Evolutionary conservation across 2,797 vertebrate species (phyloP), one percentile per base, ranked within the genome.

Genomic region (Cyprinella venusta): DNA sequence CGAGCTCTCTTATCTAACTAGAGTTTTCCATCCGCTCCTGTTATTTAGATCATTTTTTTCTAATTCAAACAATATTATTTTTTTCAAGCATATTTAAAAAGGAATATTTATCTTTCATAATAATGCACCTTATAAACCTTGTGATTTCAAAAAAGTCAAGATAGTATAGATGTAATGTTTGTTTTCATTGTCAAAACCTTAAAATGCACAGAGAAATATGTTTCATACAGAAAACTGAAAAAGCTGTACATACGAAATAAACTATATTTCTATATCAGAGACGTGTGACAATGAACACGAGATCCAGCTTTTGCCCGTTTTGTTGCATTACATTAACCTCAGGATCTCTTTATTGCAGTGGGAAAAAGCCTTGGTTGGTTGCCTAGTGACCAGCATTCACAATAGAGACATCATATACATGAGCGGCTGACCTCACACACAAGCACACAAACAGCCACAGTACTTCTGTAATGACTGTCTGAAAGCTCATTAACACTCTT

Each of bases 321-420:
- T 16, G 36, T 63, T 71, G 26, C 33, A 80, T 85, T 63, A 71
- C 59, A 74, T 52, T 75, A 81, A 75, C 80, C 59, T 72, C 71
- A 68, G 65, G 64, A 56, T 77, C 70, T 54, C 54, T 67, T 45
- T 72, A 74, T 9, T 69, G 33, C 80, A 59, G 59, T 64, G 78
- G 77, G 75, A 87, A 80, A 89, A 89, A 88, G 89, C 87, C 86
- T 87, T 83, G 85, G 64, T 6, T 81, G 1, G 92, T 95, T 94
- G 93, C 94, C 86, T 93, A 91, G 93, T 89, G 91, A 94, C 92
- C 52, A 85, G 63, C 26, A 21, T 84, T 74, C 81, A 56, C 71
- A 68, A 33, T 45, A 76, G 70, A 84, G 80, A 76, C 75, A 65
- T 36, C 13, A 59, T 65, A 63, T 36, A 79, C 78, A 80, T 56